Evolutionary conservation across 2,888 invertebrate species (phyloP).

Genomic region (Caradrina kadenii): DNA sequence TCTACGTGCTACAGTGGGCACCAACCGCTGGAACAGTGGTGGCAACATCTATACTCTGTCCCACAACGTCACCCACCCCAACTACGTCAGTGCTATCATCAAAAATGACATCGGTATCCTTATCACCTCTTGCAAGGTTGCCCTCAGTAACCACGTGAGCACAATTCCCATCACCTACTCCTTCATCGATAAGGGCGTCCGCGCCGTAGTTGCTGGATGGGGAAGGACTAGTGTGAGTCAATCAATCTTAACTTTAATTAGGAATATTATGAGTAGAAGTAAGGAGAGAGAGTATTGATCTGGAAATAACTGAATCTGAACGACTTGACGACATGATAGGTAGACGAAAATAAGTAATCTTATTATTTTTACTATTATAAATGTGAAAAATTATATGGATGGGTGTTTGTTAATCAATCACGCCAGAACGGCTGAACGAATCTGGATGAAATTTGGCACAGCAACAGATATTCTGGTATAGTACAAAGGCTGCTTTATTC

Average conservation of each 20-base stretch:
- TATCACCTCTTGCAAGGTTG: constrained; percentile 64
- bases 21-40: constrained; percentile 76
- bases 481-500: too few relatives aligned
- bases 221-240: constrained; percentile 74
- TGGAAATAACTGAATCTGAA: not conserved
- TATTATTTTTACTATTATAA: too few relatives aligned
- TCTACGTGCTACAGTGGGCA: constrained; percentile 75
- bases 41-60: constrained; percentile 68
- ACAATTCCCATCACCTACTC: constrained; percentile 64
- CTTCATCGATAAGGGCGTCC: constrained; percentile 59
- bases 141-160: constrained; percentile 41
- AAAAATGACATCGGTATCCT: constrained; percentile 80
- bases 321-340: not conserved
- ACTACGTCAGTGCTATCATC: constrained; percentile 71
- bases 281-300: not conserved
- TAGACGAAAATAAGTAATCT: not conserved
- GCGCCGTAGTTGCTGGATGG: constrained; percentile 75
- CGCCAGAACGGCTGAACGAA: too few relatives aligned
- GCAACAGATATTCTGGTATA: too few relatives aligned
- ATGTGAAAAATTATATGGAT: too few relatives aligned
- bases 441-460: too few relatives aligned
- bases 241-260: too few relatives aligned
- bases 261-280: too few relatives aligned
- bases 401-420: too few relatives aligned
- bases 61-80: constrained; percentile 76